phyloP scores from a whole-genome alignment of 1,140 invertebrate species.

The Lordiphosa stackelbergi region DNA sequence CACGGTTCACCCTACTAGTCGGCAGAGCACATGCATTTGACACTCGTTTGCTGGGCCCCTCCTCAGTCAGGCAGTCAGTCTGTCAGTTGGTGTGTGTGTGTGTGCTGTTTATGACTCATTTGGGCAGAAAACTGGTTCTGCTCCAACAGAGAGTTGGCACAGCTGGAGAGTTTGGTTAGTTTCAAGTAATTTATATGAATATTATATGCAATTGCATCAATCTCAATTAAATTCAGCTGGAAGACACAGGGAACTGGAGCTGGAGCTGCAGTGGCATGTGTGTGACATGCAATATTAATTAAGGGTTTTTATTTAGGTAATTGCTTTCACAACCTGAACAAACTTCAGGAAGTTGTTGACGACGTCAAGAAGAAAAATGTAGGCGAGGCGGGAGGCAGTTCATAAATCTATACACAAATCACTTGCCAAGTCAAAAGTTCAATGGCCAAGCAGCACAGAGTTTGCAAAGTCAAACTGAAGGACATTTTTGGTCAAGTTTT shows the following conservation, averaged over 20 bases:
- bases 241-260: constrained; percentile 17
- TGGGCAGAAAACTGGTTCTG: constrained; percentile 58
- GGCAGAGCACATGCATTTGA: too few species aligned
- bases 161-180: constrained; percentile 36
- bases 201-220: constrained; percentile 73
- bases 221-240: constrained; percentile 60
- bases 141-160: constrained; percentile 13
- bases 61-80: constrained; percentile 1
- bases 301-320: constrained; percentile 68
- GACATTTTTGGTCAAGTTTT: constrained; percentile 26
- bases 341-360: constrained; percentile 33
- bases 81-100: constrained; percentile 8
- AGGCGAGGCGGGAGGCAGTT: constrained; percentile 6
- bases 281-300: constrained; percentile 71
- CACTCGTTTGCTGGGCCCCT: too few species aligned
- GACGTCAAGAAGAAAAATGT: constrained; percentile 17
- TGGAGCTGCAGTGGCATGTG: constrained; percentile 13
- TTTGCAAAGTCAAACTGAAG: constrained; percentile 48
- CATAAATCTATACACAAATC: constrained; percentile 33
- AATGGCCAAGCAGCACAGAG: constrained; percentile 29
- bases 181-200: constrained; percentile 67
- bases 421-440: constrained; percentile 45
- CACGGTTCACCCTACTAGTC: too few species aligned
- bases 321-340: constrained; percentile 45
- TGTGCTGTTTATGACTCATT: constrained; percentile 65